Percentiles rank a stretch among this genome's conserved stretches.
These are phyloP conservation scores for Drosophila burlai DNA, from an alignment of 1,140 invertebrate genomes.

Conservation along the genomic window DNA sequence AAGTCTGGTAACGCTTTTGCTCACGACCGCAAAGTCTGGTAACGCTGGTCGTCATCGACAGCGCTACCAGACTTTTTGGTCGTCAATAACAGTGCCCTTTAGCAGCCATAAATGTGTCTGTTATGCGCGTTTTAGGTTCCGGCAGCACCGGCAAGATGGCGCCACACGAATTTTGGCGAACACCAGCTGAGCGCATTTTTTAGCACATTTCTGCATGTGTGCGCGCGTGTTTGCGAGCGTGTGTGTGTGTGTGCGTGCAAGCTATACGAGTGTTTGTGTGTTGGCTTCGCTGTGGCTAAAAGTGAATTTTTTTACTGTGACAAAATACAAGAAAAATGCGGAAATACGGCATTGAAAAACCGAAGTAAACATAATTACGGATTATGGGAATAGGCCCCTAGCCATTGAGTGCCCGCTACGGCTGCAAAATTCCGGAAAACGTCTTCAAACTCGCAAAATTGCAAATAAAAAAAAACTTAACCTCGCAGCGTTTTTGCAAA, in stretches of 20 bases:
- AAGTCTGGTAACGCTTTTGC: too few relatives aligned
- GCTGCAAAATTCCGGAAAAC: constrained; percentile 22
- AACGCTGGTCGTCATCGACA: too few relatives aligned
- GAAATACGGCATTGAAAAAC: constrained; percentile 33
- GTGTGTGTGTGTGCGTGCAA: constrained; percentile 5
- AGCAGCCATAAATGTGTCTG: neutral
- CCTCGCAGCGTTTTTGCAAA: constrained; percentile 74
- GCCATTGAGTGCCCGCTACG: constrained; percentile 15
- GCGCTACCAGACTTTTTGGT: too few relatives aligned
- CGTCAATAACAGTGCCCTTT: too few relatives aligned
- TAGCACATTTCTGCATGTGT: constrained; percentile 57
- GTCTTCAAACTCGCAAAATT: constrained; percentile 43
- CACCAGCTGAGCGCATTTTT: constrained; percentile 65
- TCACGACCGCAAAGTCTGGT: too few relatives aligned
- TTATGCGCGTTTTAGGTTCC: constrained; percentile 14
- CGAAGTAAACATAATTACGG: constrained; percentile 36
- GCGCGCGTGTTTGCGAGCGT: constrained; percentile 1
- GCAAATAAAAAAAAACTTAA: constrained; percentile 73
- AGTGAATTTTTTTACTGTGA: constrained; percentile 74
- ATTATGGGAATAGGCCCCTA: constrained; percentile 32
- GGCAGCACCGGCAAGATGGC: neutral
- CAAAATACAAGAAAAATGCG: constrained; percentile 59
- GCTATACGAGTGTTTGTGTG: constrained; percentile 19
- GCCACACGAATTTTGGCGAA: constrained; percentile 2
- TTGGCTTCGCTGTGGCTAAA: constrained; percentile 30